Conservation (phyloP, 2,113 vertebrate species). For the Euleptes europaea region DNA sequence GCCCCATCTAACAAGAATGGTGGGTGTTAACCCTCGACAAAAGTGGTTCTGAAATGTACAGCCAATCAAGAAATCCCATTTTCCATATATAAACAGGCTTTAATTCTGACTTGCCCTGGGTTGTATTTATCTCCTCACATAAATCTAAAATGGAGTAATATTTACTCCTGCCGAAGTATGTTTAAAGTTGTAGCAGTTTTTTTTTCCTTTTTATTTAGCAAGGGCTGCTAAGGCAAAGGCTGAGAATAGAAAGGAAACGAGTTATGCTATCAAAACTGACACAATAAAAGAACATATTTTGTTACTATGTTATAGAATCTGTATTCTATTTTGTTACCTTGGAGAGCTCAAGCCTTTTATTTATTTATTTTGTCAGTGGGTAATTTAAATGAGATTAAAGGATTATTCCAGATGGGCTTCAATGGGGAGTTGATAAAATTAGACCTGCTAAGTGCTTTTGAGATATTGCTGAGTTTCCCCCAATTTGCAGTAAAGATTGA, state of each 20-base stretch:
- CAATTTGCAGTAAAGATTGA: constrained; percentile 26
- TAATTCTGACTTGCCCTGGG: not conserved
- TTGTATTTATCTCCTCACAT: not conserved
- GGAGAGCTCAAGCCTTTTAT: constrained; percentile 21
- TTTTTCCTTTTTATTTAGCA: not conserved
- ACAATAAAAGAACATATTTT: constrained; percentile 4
- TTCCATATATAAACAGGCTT: not conserved
- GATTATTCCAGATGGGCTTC: constrained; percentile 23
- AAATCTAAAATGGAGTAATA: too few species aligned
- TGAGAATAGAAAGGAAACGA: not conserved
- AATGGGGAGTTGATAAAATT: constrained; percentile 22
- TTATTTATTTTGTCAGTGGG: constrained; percentile 8
- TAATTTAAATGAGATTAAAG: constrained; percentile 39
- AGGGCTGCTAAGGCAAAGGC: not conserved
- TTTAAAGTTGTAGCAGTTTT: not conserved
- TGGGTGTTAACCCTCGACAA: not conserved
- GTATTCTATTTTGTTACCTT: constrained; percentile 12
- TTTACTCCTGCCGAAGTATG: not conserved
- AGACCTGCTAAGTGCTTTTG: constrained; percentile 14
- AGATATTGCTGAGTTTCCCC: constrained; percentile 7
- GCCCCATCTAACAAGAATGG: too few species aligned
- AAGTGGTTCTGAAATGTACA: not conserved
- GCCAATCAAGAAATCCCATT: not conserved
- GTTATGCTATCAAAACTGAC: not conserved
- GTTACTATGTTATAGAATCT: constrained; percentile 1